A percentile compares a stretch with the other conserved stretches of the same genome.
Evolutionary conservation across 2,113 vertebrate genomes (phyloP).

Genomic region (Halcyon senegalensis): DNA sequence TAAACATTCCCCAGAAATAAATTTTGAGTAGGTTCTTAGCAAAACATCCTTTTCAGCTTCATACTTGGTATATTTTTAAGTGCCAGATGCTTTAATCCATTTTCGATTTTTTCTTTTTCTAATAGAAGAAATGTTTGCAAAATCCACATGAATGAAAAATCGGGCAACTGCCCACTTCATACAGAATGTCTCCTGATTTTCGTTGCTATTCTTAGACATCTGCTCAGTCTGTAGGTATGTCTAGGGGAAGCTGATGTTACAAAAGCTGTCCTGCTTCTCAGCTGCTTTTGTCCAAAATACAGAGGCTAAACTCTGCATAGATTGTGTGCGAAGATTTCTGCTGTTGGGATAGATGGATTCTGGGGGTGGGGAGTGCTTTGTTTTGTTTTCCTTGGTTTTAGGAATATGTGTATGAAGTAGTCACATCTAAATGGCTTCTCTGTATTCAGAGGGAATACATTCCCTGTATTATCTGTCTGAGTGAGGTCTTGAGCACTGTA

Average conservation of each 20-base stretch:
- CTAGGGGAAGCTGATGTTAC: background rate
- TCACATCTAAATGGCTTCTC: background rate
- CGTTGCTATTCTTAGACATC: background rate
- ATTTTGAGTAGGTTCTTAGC: background rate
- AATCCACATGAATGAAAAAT: background rate
- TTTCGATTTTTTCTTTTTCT: background rate
- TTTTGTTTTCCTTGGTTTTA: background rate
- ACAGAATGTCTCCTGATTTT: background rate
- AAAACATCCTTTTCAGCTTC: background rate
- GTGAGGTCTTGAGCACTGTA: slow-evolving; percentile 40
- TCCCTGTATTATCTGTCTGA: background rate
- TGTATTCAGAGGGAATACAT: background rate
- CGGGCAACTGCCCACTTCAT: background rate
- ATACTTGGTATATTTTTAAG: background rate
- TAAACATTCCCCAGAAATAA: background rate
- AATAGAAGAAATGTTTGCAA: background rate
- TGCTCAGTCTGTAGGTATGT: background rate
- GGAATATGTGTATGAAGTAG: background rate
- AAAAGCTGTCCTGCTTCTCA: background rate
- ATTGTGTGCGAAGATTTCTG: background rate
- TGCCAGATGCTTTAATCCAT: background rate
- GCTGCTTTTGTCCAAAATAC: background rate
- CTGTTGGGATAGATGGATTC: background rate
- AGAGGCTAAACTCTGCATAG: background rate
- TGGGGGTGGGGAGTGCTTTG: background rate